These are phyloP conservation scores for Porites rus DNA, from an alignment of 92 coral and sea anemone species.

Conservation along the genomic window DNA sequence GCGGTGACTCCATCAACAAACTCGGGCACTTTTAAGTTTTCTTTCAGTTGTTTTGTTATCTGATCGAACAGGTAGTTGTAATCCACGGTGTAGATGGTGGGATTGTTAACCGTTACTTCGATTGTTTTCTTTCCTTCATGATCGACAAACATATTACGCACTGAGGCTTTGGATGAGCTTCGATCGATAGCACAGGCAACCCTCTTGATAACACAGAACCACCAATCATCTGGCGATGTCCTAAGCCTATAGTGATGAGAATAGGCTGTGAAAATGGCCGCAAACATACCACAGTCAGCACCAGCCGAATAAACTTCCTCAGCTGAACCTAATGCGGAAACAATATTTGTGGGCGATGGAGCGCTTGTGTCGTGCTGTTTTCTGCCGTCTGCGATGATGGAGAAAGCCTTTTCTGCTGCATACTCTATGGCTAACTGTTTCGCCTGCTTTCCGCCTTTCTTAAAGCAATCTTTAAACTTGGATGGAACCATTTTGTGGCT, in stretches of 20 bases:
- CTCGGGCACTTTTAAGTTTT: no score
- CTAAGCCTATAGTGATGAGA: no score
- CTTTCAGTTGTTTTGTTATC: no score
- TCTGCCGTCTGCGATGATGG: neutral
- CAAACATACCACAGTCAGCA: conserved; percentile 7
- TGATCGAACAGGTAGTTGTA: no score
- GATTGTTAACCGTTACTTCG: conserved; percentile 56
- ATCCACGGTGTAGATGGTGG: no score
- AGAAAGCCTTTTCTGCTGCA: neutral
- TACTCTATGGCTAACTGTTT: neutral
- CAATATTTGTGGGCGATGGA: neutral
- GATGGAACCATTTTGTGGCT: conserved; percentile 1
- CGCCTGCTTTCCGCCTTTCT: neutral
- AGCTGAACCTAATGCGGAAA: neutral
- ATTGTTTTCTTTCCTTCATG: conserved; percentile 3
- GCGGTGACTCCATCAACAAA: conserved; percentile 80
- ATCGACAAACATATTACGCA: no score
- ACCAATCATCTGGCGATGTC: no score
- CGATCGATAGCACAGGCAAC: no score
- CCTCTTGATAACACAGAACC: no score
- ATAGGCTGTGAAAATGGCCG: no score
- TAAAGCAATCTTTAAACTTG: neutral
- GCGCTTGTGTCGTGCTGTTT: neutral
- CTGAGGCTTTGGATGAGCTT: no score
- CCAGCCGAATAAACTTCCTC: neutral